Evolutionary conservation across 2,797 vertebrate genomes (phyloP), one percentile per base, ranked within the genome.

Genomic region (Enteromius radiatus): DNA sequence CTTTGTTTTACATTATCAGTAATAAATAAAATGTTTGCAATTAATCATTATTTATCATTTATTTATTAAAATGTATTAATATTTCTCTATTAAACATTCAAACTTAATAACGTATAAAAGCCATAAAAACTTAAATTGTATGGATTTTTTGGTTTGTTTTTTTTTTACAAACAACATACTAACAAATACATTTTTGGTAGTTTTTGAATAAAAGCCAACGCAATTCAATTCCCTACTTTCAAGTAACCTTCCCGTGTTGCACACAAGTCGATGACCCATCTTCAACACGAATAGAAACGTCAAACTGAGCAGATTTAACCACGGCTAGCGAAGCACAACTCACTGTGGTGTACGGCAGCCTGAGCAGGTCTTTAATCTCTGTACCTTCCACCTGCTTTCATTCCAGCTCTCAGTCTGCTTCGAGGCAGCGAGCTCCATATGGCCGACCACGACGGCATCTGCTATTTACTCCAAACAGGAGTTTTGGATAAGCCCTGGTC

Each of bases 401-500:
- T 79, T 77, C 63, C 76, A 75, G 54, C 71, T 61, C 33, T 49
- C 76, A 43, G 78, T 76, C 64, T 82, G 74, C 63, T 64, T 63
- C 15, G 79, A 85, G 76, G 45, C 28, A 69, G 75, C 28, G 15
- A 38, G 76, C 67, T 85, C 84, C 87, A 88, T 88, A 88, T 87
- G 88, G 87, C 76, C 45, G 43, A 56, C 28, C 36, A 82, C n/a
- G 17, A 59, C 49, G 73, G 76, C 88, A 89, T 85, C 88, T 89
- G 88, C 73, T 89, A 86, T 87, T 88, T 88, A 86, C 84, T 85
- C 65, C 49, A 81, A 88, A 81, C 68, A 83, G 75, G 68, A 63
- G 87, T 79, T 86, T 71, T 33, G 70, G 77, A 76, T 59, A 81
- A 82, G 56, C 49, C 70, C 36, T n/a, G 28, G n/a, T 84, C 81